phyloP scores from a whole-genome alignment of 1,140 invertebrate genomes.

The Uloborus diversus region DNA sequence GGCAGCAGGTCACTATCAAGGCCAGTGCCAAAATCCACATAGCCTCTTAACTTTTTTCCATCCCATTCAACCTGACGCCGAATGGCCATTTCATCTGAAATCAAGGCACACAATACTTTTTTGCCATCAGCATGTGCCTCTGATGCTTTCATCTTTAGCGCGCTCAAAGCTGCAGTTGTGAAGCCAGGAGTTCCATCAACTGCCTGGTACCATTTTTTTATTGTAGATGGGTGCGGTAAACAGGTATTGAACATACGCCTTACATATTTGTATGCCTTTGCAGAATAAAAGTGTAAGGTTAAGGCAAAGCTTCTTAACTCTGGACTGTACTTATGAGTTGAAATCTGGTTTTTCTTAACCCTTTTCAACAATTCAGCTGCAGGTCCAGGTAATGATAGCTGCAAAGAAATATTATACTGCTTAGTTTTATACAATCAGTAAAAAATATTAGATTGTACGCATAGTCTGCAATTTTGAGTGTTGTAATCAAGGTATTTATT shows the following conservation, averaged over 20 bases:
- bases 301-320: neutral
- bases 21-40: constrained; percentile 33
- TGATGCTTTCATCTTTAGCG: neutral
- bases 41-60: constrained; percentile 44
- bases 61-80: constrained; percentile 28
- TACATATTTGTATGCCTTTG: neutral
- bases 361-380: neutral
- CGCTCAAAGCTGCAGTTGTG: neutral
- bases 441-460: too few species aligned
- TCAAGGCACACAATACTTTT: too few species aligned
- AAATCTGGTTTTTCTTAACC: neutral
- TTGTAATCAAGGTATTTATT: too few species aligned
- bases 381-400: neutral
- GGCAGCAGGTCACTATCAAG: constrained; percentile 57
- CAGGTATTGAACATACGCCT: neutral
- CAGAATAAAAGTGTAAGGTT: neutral
- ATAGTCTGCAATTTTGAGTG: too few species aligned
- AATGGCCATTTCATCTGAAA: neutral
- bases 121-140: too few species aligned
- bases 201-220: neutral
- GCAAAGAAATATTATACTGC: neutral
- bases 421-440: too few species aligned
- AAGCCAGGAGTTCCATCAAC: neutral
- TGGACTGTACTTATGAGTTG: neutral
- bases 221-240: neutral